Conservation (phyloP, 53 echinoderm and acorn worm species). For the Crossaster papposus region DNA sequence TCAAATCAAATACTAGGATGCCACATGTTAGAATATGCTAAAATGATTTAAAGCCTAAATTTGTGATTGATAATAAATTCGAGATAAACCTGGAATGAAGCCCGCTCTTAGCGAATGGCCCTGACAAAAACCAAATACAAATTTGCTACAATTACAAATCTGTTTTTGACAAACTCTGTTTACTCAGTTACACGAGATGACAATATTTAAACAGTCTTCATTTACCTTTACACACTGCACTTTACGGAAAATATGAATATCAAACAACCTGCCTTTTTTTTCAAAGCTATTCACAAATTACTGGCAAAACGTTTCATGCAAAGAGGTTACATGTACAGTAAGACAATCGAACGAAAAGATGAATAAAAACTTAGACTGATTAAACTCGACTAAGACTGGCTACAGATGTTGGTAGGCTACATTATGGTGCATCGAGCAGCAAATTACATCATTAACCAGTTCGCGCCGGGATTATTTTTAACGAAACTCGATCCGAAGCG, state of each 20-base stretch:
- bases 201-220: not conserved
- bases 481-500: too few species aligned
- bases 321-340: constrained; percentile 14
- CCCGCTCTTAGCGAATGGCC: too few species aligned
- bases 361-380: not conserved
- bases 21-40: too few species aligned
- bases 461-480: too few species aligned
- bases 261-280: constrained; percentile 7
- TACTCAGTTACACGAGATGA: not conserved
- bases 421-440: not conserved
- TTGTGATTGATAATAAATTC: too few species aligned
- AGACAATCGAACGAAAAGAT: constrained; percentile 2
- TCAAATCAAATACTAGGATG: too few species aligned
- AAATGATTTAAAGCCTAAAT: too few species aligned
- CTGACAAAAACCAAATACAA: too few species aligned
- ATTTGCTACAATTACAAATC: too few species aligned
- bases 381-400: not conserved
- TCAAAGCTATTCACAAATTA: not conserved
- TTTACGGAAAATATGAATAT: not conserved
- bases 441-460: not conserved
- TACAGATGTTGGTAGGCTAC: not conserved
- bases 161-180: not conserved
- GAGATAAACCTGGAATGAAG: too few species aligned
- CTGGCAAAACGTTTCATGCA: constrained; percentile 44
- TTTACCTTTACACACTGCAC: constrained; percentile 6